Percentiles rank a stretch among this genome's conserved stretches.
phyloP scores from a whole-genome alignment of 2,113 vertebrate genomes.

The Nasalis larvatus region DNA sequence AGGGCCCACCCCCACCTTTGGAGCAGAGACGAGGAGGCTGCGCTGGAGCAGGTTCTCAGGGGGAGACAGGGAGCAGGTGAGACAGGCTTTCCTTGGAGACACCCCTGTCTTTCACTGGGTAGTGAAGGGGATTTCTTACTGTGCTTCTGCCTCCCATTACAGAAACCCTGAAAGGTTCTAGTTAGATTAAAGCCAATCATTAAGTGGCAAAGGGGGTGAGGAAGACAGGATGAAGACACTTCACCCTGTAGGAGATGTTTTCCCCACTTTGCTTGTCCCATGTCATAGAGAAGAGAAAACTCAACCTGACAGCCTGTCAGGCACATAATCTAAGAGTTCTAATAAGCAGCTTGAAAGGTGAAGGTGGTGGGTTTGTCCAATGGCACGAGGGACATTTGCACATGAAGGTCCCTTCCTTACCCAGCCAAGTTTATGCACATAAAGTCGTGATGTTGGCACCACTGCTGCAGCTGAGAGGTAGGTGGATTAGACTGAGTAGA shows the following conservation, averaged over 20 bases:
- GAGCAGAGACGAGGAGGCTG: background rate
- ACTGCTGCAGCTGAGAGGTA: background rate
- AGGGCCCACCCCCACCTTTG: background rate
- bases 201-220: background rate
- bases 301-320: background rate
- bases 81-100: background rate
- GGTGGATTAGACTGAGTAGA: background rate
- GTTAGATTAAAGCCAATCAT: conserved; percentile 49
- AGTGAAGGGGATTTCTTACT: background rate
- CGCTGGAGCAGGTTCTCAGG: background rate
- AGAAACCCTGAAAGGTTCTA: background rate
- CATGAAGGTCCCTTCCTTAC: background rate
- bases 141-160: background rate
- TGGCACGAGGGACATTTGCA: background rate
- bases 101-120: too few species aligned
- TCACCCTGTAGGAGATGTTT: background rate
- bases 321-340: background rate
- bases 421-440: background rate
- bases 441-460: background rate
- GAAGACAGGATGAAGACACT: background rate
- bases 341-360: background rate
- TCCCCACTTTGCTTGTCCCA: background rate
- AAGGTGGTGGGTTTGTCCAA: background rate
- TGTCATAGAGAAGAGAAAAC: background rate
- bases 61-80: background rate